Evolutionary conservation across 2,113 vertebrate genomes (phyloP), one percentile per base, ranked within the genome.

Genomic region (Proterorhinus semilunaris): DNA sequence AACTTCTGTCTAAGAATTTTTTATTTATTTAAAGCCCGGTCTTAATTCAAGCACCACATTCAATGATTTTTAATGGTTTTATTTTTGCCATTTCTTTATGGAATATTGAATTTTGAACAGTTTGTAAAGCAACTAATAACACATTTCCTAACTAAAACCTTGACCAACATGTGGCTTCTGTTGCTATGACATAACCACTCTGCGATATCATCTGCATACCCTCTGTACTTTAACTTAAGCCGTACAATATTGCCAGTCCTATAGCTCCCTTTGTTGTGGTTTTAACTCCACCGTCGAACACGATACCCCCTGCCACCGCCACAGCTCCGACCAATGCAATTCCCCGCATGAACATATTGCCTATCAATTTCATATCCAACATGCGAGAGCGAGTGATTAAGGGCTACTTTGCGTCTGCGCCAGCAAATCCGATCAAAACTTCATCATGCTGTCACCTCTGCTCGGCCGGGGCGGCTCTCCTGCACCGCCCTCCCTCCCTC

Each of bases 391-490:
- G 74, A 68, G 75, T 75, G 85, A 78, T 87, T 86, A 72, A 73
- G 59, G 79, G 78, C 78, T 72, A 81, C 76, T 86, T 86, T 76
- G 75, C 74, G 72, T 86, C 75, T 7, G 62, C 83, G 85, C 72
- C 77, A 81, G 72, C 65, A 88, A 89, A 90, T 85, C 79, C 87
- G 88, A 87, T 90, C 87, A 82, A 88, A 89, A 87, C 83, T 86
- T 91, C 84, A 87, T 88, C 86, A 89, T 79, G 80, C 83, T 91
- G 87, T 92, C 89, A 89, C 90, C 89, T 90, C 84, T 69, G 86
- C 78, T 75, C 66, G 80, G 71, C 87, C 87, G 76, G 83, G 81
- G 80, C 88, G 82, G 82, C 87, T 91, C 88, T 89, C 87, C 89
- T 85, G 86, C 83, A 36, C 86, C 85, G 86, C 84, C 88, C 88